These are phyloP conservation scores for Erebia palarica DNA, from an alignment of 2,888 invertebrate species.

Conservation along the genomic window DNA sequence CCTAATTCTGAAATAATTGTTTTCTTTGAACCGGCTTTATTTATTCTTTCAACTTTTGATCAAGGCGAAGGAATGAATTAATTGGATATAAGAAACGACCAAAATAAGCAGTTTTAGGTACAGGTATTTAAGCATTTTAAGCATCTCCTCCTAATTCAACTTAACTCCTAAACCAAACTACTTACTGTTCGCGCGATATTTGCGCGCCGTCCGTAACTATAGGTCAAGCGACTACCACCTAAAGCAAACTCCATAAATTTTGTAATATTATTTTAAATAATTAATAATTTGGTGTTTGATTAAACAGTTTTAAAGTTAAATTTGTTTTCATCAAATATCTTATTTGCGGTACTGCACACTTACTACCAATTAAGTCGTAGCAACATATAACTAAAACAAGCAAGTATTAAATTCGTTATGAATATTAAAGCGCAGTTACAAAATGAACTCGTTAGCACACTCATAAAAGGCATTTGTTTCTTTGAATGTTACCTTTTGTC, in stretches of 20 bases:
- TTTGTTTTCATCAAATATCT: too few relatives aligned
- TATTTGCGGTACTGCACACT: too few relatives aligned
- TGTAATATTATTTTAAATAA: too few relatives aligned
- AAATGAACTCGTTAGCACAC: slow-evolving; percentile 61
- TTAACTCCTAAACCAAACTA: too few relatives aligned
- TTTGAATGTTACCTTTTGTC: slow-evolving; percentile 60
- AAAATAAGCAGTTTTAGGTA: too few relatives aligned
- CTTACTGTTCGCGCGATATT: too few relatives aligned
- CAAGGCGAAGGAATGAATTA: not conserved
- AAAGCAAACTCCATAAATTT: too few relatives aligned
- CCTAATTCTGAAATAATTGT: not conserved
- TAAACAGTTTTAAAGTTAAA: not conserved
- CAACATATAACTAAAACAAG: slow-evolving; percentile 34
- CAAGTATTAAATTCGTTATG: slow-evolving; percentile 47
- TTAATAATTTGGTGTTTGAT: too few relatives aligned
- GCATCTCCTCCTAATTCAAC: too few relatives aligned
- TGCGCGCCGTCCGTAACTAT: too few relatives aligned
- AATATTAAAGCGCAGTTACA: slow-evolving; percentile 51
- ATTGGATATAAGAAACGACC: not conserved
- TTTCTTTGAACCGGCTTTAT: not conserved
- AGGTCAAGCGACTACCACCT: too few relatives aligned
- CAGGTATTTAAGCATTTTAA: too few relatives aligned
- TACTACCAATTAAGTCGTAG: slow-evolving; percentile 24
- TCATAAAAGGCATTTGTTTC: slow-evolving; percentile 76
- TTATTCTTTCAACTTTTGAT: not conserved